Evolutionary conservation across 2,888 invertebrate genomes (phyloP), one percentile per base, ranked within the genome.

Genomic region (Cryptocephalus primarius): DNA sequence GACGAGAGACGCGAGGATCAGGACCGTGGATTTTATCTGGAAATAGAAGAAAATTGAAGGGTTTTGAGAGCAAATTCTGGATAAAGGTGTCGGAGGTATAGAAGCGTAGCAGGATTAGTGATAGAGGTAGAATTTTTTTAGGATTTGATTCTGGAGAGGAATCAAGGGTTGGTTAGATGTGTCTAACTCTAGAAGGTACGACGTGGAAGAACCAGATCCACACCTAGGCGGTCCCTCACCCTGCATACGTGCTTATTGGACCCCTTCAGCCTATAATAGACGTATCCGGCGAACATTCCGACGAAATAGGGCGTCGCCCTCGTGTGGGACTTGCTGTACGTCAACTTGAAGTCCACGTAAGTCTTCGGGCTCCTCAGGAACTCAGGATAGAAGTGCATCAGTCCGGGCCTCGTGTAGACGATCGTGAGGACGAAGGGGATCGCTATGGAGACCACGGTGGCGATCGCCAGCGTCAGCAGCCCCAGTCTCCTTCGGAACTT

Each of bases 291-390:
- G 46, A 75, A 66, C 61, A 79, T 73, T 1, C 81, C 81, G 9
- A 80, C 65, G 8, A 78, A 65, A 56, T 80, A 80, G 0, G 80
- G 71, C 0, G 75, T 72, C 10, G 74, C 76, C 8, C 81, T 69
- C 0, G 76, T 75, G 63, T 82, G 80, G 1, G 77, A 75, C 57
- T 78, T 79, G 48, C 75, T 77, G 55, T 82, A 82, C 0, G 74
- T 71, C 33, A 74, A 48, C 34, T 73, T 67, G 59, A 78, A 80
- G 55, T 77, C 75, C n/a, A 66, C 56, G 50, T 74, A 72, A 0
- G 55, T 64, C 34, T 78, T 75, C 1, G 78, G 77, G 40, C 75
- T 70, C 0, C 65, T 63, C 22, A 79, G 55, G 49, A 79, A 77
- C 12, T 76, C 75, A 49, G 73, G 74, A 47, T 76, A 79, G 56